A percentile compares a stretch with the other conserved stretches of the same genome.
These are phyloP conservation scores for Pygoscelis antarcticus DNA, from an alignment of 2,113 vertebrate species.

Conservation along the genomic window DNA sequence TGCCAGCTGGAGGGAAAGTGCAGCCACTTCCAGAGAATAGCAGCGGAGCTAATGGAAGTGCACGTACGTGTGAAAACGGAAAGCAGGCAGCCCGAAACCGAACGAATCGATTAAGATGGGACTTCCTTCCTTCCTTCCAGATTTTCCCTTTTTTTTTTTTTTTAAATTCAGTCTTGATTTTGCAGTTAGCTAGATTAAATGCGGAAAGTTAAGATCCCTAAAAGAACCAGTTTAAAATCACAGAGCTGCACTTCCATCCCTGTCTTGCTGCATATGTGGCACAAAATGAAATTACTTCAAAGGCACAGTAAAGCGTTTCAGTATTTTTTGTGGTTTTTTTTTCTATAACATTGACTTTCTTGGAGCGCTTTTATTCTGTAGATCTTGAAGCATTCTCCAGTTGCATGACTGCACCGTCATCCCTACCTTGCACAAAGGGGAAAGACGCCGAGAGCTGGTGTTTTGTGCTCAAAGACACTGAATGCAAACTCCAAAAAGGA, in stretches of 20 bases:
- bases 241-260: background rate
- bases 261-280: background rate
- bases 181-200: constrained; percentile 38
- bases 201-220: background rate
- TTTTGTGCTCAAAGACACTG: background rate
- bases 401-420: background rate
- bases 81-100: constrained; percentile 5
- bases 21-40: constrained; percentile 67
- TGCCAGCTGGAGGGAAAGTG: constrained; percentile 76
- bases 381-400: background rate
- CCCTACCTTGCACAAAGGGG: background rate
- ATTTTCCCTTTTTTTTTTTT: background rate
- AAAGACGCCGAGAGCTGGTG: background rate
- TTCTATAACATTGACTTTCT: background rate
- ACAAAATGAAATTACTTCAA: constrained; percentile 1
- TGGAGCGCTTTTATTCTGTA: background rate
- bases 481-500: background rate
- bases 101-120: constrained; percentile 20
- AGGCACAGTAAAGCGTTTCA: background rate
- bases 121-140: constrained; percentile 10
- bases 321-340: background rate
- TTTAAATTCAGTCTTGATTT: background rate
- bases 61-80: constrained; percentile 43
- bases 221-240: constrained; percentile 48
- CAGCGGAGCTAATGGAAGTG: constrained; percentile 22